These are phyloP conservation scores for Ceyx erithaca DNA, from an alignment of 2,797 vertebrate species.

Conservation along the genomic window DNA sequence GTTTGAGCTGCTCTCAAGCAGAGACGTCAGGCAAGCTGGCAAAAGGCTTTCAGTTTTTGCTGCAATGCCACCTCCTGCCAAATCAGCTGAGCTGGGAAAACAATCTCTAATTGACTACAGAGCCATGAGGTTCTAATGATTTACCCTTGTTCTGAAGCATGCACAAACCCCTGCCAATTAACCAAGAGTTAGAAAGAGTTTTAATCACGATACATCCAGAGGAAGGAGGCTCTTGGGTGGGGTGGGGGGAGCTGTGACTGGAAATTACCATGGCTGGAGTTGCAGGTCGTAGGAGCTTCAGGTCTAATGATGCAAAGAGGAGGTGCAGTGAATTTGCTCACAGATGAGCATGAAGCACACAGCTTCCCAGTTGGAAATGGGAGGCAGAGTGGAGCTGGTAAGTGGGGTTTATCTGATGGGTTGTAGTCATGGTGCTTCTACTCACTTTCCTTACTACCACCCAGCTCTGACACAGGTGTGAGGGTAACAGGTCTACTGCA, in stretches of 20 bases:
- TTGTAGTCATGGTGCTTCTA: background rate
- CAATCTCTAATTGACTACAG: conserved; percentile 68
- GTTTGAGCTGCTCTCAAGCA: conserved; percentile 58
- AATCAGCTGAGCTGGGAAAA: conserved; percentile 61
- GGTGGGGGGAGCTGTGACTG: background rate
- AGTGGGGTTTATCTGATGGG: background rate
- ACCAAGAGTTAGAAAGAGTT: conserved; percentile 28
- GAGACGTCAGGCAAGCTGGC: conserved; percentile 24
- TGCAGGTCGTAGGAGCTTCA: background rate
- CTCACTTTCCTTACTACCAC: background rate
- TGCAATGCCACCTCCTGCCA: conserved; percentile 32
- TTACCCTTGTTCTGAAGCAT: conserved; percentile 53
- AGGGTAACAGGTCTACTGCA: background rate
- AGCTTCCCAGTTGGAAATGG: background rate
- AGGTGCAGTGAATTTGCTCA: background rate
- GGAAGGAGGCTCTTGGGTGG: background rate
- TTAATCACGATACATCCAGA: background rate
- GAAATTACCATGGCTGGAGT: background rate
- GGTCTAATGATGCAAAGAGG: background rate
- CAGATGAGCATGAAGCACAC: background rate
- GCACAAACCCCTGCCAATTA: conserved; percentile 49
- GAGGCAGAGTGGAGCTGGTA: background rate
- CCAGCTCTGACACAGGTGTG: background rate
- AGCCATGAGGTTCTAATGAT: conserved; percentile 61
- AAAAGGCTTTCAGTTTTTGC: conserved; percentile 25